Percentiles rank a stretch among this genome's conserved stretches.
phyloP scores from a whole-genome alignment of 2,797 vertebrate species.

The Siniperca obscura region DNA sequence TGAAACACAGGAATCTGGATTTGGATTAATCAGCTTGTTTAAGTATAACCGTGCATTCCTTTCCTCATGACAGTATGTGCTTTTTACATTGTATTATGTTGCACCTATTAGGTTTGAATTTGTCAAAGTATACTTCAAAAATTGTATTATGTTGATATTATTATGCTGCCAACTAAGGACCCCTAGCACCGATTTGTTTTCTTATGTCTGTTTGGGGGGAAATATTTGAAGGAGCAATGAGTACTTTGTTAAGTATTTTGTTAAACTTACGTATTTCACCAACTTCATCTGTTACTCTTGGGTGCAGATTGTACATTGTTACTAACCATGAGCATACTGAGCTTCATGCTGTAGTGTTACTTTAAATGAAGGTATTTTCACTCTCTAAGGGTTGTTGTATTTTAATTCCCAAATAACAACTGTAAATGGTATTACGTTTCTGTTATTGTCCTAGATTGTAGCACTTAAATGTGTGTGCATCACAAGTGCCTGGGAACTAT shows the following conservation, averaged over 20 bases:
- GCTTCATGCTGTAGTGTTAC: slow-evolving; percentile 54
- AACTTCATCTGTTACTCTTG: slow-evolving; percentile 34
- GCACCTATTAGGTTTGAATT: slow-evolving; percentile 13
- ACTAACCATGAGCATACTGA: slow-evolving; percentile 50
- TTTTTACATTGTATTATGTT: slow-evolving; percentile 21
- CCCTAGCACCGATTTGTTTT: slow-evolving; percentile 3
- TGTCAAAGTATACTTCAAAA: slow-evolving; percentile 18
- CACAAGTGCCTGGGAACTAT: slow-evolving; percentile 79
- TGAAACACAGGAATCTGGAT: slow-evolving; percentile 47
- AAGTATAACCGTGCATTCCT: slow-evolving; percentile 34
- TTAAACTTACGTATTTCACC: slow-evolving; percentile 36
- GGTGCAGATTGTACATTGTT: slow-evolving; percentile 52
- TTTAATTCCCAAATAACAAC: slow-evolving; percentile 55
- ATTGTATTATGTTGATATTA: not conserved
- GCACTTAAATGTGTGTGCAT: slow-evolving; percentile 78
- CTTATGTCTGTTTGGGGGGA: not conserved
- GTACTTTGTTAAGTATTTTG: slow-evolving; percentile 12
- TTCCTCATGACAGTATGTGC: not conserved
- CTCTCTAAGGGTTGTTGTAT: slow-evolving; percentile 57
- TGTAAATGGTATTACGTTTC: slow-evolving; percentile 66
- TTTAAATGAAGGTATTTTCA: slow-evolving; percentile 83
- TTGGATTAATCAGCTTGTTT: slow-evolving; percentile 44
- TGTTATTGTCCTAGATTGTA: slow-evolving; percentile 68
- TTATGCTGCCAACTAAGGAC: slow-evolving; percentile 23
- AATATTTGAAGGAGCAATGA: slow-evolving; percentile 62